Evolutionary conservation across 2,797 vertebrate species (phyloP).

Genomic region (Spondyliosoma cantharus): DNA sequence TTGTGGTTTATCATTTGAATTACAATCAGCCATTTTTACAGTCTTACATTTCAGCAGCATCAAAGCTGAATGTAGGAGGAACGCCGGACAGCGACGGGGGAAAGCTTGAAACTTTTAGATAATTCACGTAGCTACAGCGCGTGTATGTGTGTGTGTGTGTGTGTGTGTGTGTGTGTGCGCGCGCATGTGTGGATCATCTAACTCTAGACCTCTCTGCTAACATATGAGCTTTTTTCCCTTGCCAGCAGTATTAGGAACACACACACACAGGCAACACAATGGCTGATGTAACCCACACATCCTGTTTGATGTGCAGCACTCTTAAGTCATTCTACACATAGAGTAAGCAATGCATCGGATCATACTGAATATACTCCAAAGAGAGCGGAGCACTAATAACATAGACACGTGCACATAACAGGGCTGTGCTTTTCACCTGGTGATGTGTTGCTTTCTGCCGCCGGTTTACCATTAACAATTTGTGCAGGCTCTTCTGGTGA

Average conservation of each 20-base stretch:
- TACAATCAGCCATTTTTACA: conserved; percentile 69
- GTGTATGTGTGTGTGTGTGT: conserved; percentile 70
- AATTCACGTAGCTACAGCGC: conserved; percentile 79
- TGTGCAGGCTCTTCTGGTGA: conserved; percentile 82
- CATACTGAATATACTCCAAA: conserved; percentile 64
- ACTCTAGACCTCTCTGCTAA: conserved; percentile 82
- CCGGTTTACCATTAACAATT: conserved; percentile 79
- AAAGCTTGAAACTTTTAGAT: conserved; percentile 72
- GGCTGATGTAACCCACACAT: conserved; percentile 55
- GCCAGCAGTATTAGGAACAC: conserved; percentile 68
- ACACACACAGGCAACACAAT: conserved; percentile 42
- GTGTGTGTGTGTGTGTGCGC: too few relatives aligned
- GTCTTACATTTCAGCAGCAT: conserved; percentile 72
- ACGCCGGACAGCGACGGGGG: conserved; percentile 41
- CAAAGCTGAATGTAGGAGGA: conserved; percentile 66
- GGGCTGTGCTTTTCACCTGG: conserved; percentile 76
- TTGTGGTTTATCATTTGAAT: conserved; percentile 71
- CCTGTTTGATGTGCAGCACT: conserved; percentile 64
- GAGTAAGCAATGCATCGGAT: conserved; percentile 75
- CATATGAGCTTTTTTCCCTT: conserved; percentile 54
- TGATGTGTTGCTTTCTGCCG: conserved; percentile 83
- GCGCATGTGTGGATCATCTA: conserved; percentile 78
- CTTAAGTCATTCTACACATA: conserved; percentile 53
- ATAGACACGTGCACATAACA: conserved; percentile 58
- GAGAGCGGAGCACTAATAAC: conserved; percentile 57